Evolutionary conservation across 2,113 vertebrate genomes (phyloP).

Genomic region (Lepus europaeus): DNA sequence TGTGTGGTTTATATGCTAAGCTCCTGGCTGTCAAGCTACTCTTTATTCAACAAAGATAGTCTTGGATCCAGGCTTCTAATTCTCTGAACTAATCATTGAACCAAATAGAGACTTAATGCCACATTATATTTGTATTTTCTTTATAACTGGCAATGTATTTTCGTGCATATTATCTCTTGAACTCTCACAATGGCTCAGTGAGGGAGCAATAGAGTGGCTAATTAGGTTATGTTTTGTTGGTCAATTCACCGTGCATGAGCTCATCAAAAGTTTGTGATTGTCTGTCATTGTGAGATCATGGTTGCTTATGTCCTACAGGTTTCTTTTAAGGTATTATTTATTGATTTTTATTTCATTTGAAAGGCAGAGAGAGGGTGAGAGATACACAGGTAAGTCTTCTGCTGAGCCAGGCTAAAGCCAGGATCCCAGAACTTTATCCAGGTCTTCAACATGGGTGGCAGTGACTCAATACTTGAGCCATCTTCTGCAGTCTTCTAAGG

Average conservation of each 20-base stretch:
- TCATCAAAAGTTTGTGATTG: not conserved
- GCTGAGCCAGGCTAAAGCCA: no score
- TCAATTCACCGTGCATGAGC: not conserved
- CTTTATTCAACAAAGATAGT: not conserved
- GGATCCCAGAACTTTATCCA: no score
- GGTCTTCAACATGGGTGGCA: no score
- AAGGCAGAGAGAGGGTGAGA: no score
- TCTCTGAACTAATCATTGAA: conserved; percentile 18
- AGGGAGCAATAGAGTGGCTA: not conserved
- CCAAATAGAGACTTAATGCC: not conserved
- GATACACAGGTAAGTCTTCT: no score
- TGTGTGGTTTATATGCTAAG: not conserved
- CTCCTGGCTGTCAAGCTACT: not conserved
- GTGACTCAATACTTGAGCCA: no score
- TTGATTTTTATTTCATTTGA: no score
- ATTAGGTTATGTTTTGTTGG: not conserved
- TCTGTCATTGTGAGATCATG: not conserved
- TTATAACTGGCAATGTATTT: not conserved
- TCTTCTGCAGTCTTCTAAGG: no score
- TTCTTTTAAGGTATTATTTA: no score
- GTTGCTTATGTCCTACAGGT: not conserved
- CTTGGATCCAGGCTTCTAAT: not conserved
- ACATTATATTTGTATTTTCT: not conserved
- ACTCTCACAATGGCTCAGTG: not conserved
- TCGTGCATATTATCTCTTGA: not conserved